A percentile compares a stretch with the other conserved stretches of the same genome.
These are phyloP conservation scores for Mustelus asterias DNA, from an alignment of 2,113 vertebrate species.

Conservation along the genomic window DNA sequence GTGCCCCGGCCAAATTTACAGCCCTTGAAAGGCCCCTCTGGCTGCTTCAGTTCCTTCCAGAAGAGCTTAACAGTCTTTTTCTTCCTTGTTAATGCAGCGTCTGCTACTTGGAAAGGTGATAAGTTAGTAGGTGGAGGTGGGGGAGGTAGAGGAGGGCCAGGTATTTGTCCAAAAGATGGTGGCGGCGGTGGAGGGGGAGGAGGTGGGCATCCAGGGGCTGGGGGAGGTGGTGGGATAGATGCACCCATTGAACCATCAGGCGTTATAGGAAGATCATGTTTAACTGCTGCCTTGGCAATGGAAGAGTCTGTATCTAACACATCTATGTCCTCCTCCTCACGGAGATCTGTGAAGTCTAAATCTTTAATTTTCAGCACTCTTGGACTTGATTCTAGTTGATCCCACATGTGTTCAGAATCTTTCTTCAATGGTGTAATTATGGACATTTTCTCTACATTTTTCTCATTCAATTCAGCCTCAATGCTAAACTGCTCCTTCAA, in stretches of 20 bases:
- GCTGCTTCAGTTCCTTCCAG: constrained; percentile 85
- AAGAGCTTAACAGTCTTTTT: constrained; percentile 91
- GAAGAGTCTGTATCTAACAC: constrained; percentile 62
- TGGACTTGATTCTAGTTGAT: constrained; percentile 54
- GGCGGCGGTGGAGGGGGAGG: constrained; percentile 38
- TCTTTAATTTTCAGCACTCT: constrained; percentile 77
- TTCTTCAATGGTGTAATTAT: constrained; percentile 58
- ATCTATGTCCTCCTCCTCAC: constrained; percentile 86
- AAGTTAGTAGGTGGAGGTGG: background rate
- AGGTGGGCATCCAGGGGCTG: constrained; percentile 40
- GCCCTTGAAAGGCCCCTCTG: constrained; percentile 49
- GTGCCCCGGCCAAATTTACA: constrained; percentile 71
- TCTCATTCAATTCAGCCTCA: constrained; percentile 60
- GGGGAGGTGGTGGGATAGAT: constrained; percentile 38
- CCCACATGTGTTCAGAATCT: constrained; percentile 56
- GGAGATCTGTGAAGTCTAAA: constrained; percentile 89
- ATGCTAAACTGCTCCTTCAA: constrained; percentile 62
- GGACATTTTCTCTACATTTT: constrained; percentile 57
- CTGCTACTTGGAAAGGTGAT: constrained; percentile 34
- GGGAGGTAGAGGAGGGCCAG: constrained; percentile 33
- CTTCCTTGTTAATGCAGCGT: constrained; percentile 60
- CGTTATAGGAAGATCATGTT: background rate
- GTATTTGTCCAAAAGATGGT: background rate
- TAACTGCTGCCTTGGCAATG: constrained; percentile 41
- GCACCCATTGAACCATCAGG: constrained; percentile 40